Evolutionary conservation across 2,888 invertebrate genomes (phyloP).

Genomic region (Drosophila conformis): DNA sequence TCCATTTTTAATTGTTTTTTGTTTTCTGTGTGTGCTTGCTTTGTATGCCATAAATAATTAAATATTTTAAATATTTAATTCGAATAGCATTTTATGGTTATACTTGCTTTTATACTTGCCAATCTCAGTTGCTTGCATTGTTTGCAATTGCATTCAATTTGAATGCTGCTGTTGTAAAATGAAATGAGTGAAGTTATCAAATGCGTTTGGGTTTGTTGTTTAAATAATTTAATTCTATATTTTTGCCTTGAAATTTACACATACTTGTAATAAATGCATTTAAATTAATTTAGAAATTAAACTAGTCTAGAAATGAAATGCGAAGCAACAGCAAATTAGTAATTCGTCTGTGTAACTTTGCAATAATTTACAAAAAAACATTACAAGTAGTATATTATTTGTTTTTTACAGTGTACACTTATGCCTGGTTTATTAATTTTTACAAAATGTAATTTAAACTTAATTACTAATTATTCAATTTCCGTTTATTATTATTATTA

Average conservation of each 20-base stretch:
- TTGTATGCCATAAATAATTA: constrained; percentile 32
- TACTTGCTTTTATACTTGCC: constrained; percentile 25
- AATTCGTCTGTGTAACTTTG: constrained; percentile 56
- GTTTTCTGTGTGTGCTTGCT: constrained; percentile 12
- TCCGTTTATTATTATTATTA: constrained; percentile 36
- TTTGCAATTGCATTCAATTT: constrained; percentile 68
- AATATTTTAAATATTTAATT: constrained; percentile 48
- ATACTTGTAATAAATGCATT: constrained; percentile 72
- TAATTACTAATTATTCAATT: constrained; percentile 65
- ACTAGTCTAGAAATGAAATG: constrained; percentile 70
- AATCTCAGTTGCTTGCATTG: constrained; percentile 41
- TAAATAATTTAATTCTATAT: constrained; percentile 79
- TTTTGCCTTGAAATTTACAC: constrained; percentile 70
- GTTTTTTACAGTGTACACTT: constrained; percentile 73
- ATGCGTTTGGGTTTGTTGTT: constrained; percentile 46
- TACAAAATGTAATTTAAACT: constrained; percentile 79
- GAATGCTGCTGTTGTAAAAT: constrained; percentile 36
- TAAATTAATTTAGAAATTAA: constrained; percentile 77
- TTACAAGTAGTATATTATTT: constrained; percentile 47
- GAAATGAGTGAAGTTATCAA: constrained; percentile 44
- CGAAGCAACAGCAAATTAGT: constrained; percentile 62
- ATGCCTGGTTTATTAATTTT: constrained; percentile 67
- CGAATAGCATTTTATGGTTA: constrained; percentile 35
- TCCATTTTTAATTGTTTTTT: constrained; percentile 57
- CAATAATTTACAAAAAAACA: constrained; percentile 71